Evolutionary conservation across 92 coral and sea anemone species (phyloP).

Genomic region (Heliopora coerulea): DNA sequence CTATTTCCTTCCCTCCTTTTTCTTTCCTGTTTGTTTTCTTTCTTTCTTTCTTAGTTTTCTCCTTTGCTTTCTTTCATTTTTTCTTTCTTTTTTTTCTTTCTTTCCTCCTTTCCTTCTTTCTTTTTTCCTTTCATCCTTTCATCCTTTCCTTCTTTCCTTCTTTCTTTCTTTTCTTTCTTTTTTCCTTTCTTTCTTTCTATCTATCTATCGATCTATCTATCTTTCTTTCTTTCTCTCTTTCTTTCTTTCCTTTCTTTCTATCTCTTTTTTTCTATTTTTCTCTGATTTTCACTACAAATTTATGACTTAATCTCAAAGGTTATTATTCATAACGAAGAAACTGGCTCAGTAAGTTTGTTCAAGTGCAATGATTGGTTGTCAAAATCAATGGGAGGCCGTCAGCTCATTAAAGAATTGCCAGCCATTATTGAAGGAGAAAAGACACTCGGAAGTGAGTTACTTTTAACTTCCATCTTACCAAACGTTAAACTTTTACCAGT

Average conservation of each 20-base stretch:
- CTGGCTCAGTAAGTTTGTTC: slow-evolving; percentile 66
- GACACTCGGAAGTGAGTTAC: slow-evolving; percentile 58
- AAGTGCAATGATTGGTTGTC: slow-evolving; percentile 89
- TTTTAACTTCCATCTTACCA: too few relatives aligned
- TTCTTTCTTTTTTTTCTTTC: too few relatives aligned
- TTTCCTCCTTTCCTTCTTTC: too few relatives aligned
- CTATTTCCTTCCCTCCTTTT: too few relatives aligned
- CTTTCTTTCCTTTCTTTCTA: background rate
- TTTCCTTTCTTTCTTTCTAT: background rate
- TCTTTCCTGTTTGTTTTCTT: too few relatives aligned
- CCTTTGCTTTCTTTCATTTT: too few relatives aligned
- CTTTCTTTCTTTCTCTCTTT: background rate
- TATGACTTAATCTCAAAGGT: slow-evolving; percentile 48
- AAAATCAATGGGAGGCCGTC: slow-evolving; percentile 72
- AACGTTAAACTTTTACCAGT: too few relatives aligned
- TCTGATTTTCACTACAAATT: background rate
- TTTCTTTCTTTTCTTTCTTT: too few relatives aligned
- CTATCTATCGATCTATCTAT: background rate
- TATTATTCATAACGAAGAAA: slow-evolving; percentile 68
- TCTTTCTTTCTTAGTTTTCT: too few relatives aligned
- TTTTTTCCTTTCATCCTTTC: too few relatives aligned
- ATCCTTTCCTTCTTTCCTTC: too few relatives aligned
- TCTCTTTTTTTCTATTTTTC: background rate
- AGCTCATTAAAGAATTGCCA: slow-evolving; percentile 63
- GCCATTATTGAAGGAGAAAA: slow-evolving; percentile 78